Evolutionary conservation across 2,797 vertebrate species (phyloP).

Genomic region (Platalea minor): DNA sequence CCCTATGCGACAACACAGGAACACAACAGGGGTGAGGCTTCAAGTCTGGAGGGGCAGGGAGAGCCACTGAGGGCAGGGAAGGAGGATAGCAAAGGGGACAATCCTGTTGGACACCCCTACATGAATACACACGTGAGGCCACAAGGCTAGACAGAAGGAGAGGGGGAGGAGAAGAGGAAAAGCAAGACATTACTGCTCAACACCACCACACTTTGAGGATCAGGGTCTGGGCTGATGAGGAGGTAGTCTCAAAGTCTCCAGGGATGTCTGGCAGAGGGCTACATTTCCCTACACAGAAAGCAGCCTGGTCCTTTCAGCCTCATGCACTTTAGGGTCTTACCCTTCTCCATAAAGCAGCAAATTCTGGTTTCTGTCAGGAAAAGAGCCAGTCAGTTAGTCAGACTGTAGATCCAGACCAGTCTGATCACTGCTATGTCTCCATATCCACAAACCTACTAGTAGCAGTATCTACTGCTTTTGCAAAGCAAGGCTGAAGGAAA

Average conservation of each 20-base stretch:
- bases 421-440: background rate
- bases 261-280: background rate
- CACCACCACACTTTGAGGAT: background rate
- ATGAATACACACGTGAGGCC: background rate
- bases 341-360: background rate
- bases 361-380: background rate
- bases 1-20: conserved; percentile 77
- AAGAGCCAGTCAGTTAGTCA: background rate
- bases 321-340: background rate
- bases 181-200: background rate
- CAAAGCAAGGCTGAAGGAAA: background rate
- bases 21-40: conserved; percentile 16
- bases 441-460: background rate
- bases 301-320: background rate
- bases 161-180: background rate
- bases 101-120: background rate
- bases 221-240: background rate
- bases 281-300: background rate
- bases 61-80: accelerated
- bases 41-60: background rate
- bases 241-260: background rate
- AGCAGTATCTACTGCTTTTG: background rate
- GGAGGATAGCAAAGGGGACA: background rate
- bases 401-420: background rate
- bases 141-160: background rate